These are phyloP conservation scores for Paguma larvata DNA, from an alignment of 2,797 vertebrate genomes.

Conservation along the genomic window DNA sequence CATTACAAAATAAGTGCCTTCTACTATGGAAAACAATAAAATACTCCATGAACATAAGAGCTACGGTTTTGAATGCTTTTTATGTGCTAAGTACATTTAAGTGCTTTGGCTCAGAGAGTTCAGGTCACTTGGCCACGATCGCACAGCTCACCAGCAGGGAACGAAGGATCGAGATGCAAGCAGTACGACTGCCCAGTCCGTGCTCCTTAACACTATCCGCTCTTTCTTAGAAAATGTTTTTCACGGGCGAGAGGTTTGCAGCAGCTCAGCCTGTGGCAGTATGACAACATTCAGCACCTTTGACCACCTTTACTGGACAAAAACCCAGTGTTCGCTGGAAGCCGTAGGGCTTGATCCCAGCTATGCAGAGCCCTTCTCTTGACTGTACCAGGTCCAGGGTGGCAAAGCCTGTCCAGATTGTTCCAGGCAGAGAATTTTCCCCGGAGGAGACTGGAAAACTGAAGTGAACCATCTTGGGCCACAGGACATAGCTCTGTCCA, in stretches of 20 bases:
- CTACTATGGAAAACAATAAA: neutral
- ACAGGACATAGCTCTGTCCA: neutral
- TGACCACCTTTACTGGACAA: no score
- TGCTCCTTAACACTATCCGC: neutral
- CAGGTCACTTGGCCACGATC: neutral
- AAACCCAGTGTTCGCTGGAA: neutral
- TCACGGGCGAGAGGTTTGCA: neutral
- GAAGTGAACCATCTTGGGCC: no score
- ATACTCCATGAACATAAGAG: neutral
- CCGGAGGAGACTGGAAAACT: no score
- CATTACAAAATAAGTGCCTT: neutral
- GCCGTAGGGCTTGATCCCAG: neutral
- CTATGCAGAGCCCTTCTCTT: neutral
- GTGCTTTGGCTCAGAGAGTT: neutral
- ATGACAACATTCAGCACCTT: neutral
- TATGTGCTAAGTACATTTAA: neutral
- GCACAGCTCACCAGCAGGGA: neutral
- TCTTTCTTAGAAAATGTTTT: neutral
- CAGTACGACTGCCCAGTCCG: accelerated
- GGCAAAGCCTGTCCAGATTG: no score
- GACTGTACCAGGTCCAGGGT: no score
- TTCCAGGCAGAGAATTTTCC: no score
- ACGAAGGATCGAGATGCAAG: accelerated
- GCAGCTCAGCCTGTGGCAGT: neutral
- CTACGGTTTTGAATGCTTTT: neutral